Base-by-base conservation (phyloP, 2,797 vertebrate species). In the Scyliorhinus canicula region DNA sequence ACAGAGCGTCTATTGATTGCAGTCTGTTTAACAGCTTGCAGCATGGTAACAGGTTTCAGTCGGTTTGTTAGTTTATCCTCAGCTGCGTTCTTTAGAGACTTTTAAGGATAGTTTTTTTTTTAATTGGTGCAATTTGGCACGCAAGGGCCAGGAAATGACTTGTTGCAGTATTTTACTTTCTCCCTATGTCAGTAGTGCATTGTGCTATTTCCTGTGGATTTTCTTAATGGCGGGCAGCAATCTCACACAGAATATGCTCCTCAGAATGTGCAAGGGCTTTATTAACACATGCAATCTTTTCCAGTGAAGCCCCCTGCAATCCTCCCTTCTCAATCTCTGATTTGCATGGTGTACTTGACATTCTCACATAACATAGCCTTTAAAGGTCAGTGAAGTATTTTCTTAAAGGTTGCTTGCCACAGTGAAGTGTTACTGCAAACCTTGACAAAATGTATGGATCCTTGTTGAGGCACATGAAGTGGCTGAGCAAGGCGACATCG, bases 1-100 rank as follows among this genome's bases (percentile, higher is more conserved):
- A 71, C 91, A 67, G 85, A 9, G 40, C 91, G 40, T 67, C 52
- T 71, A 85, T 88, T 95, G 93, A 95, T 95, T 84, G 65, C 71
- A 82, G 65, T 52, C 16, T 71, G 69, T 74, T 74, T 44, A 65
- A 65, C 88, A 44, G 60, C 88, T 91, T 91, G 88, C n/a, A 91
- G 88, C 7, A 91, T 44, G 35, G 19, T 24, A 24, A 91, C 57
- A 65, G 57, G 60, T 65, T 91, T 44, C n/a, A 40, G 35, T 40
- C 0, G 35, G 55, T n/a, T 40, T 40, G 57, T n/a, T 63, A 24
- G 57, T 65, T 63, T 91, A 63, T 88, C 3, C 19, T 63, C 19
- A 40, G 60, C 40, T 40, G 60, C 24, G n/a, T 40, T 91, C 6
- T 40, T n/a, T n/a, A 65, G 44, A 65, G 1, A 91, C 63, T 90